A percentile compares a stretch with the other conserved stretches of the same genome.
phyloP scores from a whole-genome alignment of 2,113 vertebrate genomes.

The Sakesphorus luctuosus region DNA sequence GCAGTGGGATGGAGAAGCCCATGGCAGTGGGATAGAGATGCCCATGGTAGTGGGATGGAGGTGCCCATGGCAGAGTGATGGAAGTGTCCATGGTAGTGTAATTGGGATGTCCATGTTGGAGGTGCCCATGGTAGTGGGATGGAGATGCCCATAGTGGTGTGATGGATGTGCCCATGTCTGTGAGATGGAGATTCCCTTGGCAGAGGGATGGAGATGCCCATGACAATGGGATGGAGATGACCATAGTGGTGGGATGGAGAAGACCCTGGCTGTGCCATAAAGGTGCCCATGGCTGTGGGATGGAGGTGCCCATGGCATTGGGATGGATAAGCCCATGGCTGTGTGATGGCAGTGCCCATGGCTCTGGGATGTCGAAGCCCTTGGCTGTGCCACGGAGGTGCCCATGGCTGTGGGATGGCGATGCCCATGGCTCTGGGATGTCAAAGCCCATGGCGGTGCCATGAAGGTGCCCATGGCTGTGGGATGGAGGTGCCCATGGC shows the following conservation, averaged over 20 bases:
- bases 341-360: rapidly evolving
- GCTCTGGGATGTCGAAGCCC: rapidly evolving
- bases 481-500: rapidly evolving
- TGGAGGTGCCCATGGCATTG: rapidly evolving
- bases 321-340: rapidly evolving
- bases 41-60: neutral
- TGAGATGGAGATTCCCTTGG: neutral
- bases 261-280: rapidly evolving
- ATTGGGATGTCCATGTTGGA: too few relatives aligned
- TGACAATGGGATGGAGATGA: neutral
- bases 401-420: too few relatives aligned
- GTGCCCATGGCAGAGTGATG: neutral
- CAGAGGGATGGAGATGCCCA: too few relatives aligned
- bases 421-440: neutral
- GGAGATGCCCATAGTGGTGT: too few relatives aligned
- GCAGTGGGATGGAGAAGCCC: neutral
- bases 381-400: rapidly evolving
- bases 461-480: rapidly evolving
- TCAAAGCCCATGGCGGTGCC: rapidly evolving
- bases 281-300: rapidly evolving
- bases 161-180: too few relatives aligned
- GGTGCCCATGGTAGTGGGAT: neutral
- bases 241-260: rapidly evolving
- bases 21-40: neutral
- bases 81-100: neutral